These are phyloP conservation scores for Cenopis cana DNA, from an alignment of 2,888 invertebrate species.

Conservation along the genomic window DNA sequence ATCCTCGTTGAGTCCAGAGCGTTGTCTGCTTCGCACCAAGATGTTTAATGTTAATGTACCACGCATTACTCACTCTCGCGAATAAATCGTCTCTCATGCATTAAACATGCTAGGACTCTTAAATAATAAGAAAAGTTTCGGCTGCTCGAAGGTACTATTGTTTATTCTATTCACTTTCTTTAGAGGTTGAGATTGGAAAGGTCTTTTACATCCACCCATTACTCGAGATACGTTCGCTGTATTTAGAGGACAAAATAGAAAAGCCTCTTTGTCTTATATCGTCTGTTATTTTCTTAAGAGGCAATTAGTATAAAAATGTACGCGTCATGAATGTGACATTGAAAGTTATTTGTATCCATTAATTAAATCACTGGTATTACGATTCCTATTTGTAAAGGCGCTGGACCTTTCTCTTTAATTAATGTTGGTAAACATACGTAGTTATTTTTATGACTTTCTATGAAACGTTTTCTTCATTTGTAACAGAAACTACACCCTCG, in stretches of 20 bases:
- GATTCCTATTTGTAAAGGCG: conserved; percentile 24
- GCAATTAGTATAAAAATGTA: conserved; percentile 73
- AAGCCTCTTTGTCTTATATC: conserved; percentile 73
- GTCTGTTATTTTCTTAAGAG: conserved; percentile 79
- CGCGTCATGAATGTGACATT: conserved; percentile 75
- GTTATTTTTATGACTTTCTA: neutral
- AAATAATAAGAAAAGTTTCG: conserved; percentile 80
- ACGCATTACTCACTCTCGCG: conserved; percentile 67
- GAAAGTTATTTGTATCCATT: conserved; percentile 72
- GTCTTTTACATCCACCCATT: conserved; percentile 77
- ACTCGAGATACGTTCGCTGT: conserved; percentile 70
- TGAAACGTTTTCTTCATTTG: neutral
- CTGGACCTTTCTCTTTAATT: neutral
- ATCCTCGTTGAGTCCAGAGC: conserved; percentile 59
- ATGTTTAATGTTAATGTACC: conserved; percentile 69
- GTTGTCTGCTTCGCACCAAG: conserved; percentile 51
- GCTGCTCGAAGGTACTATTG: conserved; percentile 70
- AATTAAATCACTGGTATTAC: conserved; percentile 61
- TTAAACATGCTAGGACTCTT: conserved; percentile 78
- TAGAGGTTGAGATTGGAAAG: conserved; percentile 80
- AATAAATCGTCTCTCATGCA: conserved; percentile 78
- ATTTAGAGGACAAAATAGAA: conserved; percentile 66
- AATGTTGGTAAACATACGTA: neutral
- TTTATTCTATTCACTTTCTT: conserved; percentile 74
- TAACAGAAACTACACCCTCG: neutral